These are phyloP conservation scores for Masnerella sp. DNA, from an alignment of 2,888 invertebrate species.

Conservation along the genomic window DNA sequence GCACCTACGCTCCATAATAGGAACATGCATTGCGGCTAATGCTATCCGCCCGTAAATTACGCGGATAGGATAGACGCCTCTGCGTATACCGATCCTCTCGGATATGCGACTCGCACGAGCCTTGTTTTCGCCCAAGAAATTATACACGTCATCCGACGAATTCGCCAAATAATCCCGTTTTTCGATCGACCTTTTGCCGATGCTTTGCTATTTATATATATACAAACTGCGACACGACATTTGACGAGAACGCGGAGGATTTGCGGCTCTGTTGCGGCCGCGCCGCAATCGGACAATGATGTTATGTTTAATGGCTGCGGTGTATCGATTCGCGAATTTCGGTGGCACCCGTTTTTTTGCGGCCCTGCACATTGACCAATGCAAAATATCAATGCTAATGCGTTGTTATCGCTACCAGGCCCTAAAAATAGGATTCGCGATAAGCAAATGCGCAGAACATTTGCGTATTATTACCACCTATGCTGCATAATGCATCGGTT, in stretches of 20 bases:
- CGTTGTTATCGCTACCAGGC: too few relatives aligned
- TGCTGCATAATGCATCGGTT: too few relatives aligned
- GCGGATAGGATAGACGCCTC: constrained; percentile 68
- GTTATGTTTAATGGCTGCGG: not conserved
- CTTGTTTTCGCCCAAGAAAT: constrained; percentile 20
- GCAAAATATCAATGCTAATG: not conserved
- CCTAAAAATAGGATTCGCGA: too few relatives aligned
- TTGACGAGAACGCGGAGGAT: too few relatives aligned
- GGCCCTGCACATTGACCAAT: not conserved
- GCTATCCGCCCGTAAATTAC: constrained; percentile 73
- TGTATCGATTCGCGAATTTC: not conserved
- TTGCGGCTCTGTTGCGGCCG: too few relatives aligned
- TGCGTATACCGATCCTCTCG: constrained; percentile 55
- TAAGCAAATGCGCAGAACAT: too few relatives aligned
- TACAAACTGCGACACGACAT: too few relatives aligned
- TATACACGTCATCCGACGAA: not conserved
- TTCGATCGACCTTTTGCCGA: too few relatives aligned
- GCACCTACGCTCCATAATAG: constrained; percentile 68
- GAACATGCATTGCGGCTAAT: constrained; percentile 72
- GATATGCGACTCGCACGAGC: constrained; percentile 19
- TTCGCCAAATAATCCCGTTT: not conserved
- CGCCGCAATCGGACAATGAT: too few relatives aligned
- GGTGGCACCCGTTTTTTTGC: not conserved
- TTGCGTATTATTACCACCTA: too few relatives aligned
- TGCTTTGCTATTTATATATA: too few relatives aligned